Evolutionary conservation across 2,888 invertebrate genomes (phyloP), one percentile per base, ranked within the genome.

Genomic region (Camptogramma bilineatum): DNA sequence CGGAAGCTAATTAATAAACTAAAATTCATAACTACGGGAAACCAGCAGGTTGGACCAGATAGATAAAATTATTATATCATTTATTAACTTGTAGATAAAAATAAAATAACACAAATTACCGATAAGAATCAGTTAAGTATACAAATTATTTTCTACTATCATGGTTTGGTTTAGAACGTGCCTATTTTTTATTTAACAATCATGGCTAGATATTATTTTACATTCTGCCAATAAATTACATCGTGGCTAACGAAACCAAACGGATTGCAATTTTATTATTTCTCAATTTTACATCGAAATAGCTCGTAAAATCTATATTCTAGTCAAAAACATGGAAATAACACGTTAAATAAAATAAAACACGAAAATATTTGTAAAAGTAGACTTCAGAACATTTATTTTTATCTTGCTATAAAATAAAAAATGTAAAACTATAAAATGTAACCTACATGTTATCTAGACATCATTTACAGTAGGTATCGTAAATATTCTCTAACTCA

Each of bases 251-350:
- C 13, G n/a, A 52, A 19, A 39, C 19, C 10, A 28, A 54, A 13
- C 34, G 17, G 16, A 54, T 28, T 54, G 53, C 53, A 44, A 24
- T 44, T 44, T 54, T 54, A 54, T 44, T 19, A 24, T n/a, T 54
- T 24, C 10, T 17, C n/a, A 54, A 44, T 44, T 44, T 54, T 16
- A 44, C 24, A 44, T 54, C 10, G 13, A 9, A 52, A 34, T 42
- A 13, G 18, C 19, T 19, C 39, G 19, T 53, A 53, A 16, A 53
- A 53, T 53, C n/a, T 16, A 39, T 17, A 16, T 44, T 7, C 17
- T 7, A 44, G 44, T 17, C 5, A 17, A 44, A 7, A 44, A 17
- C 44, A 44, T 8, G 17, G 13, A 44, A 44, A 17, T 8, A 44
- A 17, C 44, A 44, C 44, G 17, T 44, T 17, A 13, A 8, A 44